Evolutionary conservation across 2,113 vertebrate species (phyloP), one percentile per base, ranked within the genome.

Genomic region (Calidris pugnax): DNA sequence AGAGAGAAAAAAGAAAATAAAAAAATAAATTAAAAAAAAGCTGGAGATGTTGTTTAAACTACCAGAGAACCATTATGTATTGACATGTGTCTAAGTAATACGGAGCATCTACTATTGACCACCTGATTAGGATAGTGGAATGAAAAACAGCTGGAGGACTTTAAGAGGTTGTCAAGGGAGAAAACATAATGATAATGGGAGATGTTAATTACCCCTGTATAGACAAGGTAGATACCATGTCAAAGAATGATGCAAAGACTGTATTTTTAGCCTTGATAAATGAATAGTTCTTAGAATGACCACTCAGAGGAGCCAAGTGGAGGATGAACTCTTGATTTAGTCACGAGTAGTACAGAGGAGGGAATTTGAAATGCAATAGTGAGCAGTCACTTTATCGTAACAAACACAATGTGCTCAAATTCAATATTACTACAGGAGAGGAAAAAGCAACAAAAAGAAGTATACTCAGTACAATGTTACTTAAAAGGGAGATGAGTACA

Each of bases 221-320:
- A 43, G 56, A 75, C 15, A 3, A 2, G n/a, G 51, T 89, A 88
- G 77, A 71, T 72, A 62, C 18, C 43, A 53, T 82, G 66, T 60
- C 56, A 79, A 92, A 92, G 60, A 87, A 85, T 81, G 76, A 94
- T 91, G 84, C 73, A 87, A 89, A 79, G 51, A 71, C 66, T 56
- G 60, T 80, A 89, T 93, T 96, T 97, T 95, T 95, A 96, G 81
- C 48, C 43, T 47, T 57, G 26, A 59, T 82, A 85, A 94, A 64
- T 62, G 30, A 51, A 35, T 51, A 78, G 48, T 91, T 96, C 95
- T 94, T 81, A 89, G 84, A 96, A 94, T 26, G 89, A 82, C 77
- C 77, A 89, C 87, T 97, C 66, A 82, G 56, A 89, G 69, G 45
- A 87, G 28, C 30, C 43, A 87, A 91, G 80, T 37, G 75, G 89